Conservation (phyloP, 2,113 vertebrate species). For the Amia ocellicauda region DNA sequence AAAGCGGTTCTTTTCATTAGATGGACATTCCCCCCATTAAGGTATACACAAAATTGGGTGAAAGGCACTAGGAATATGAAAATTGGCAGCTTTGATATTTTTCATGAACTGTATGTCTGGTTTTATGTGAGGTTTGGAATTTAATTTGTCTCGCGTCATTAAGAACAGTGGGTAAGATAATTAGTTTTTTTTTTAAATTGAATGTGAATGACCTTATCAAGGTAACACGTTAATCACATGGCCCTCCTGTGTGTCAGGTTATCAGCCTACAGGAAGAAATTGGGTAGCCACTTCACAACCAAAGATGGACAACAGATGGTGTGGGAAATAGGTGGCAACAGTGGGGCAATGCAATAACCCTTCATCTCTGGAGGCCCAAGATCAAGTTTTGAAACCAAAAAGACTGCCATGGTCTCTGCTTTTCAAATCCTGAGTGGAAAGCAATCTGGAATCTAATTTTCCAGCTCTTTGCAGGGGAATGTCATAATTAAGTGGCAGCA, state of each 20-base stretch:
- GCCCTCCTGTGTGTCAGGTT: not conserved
- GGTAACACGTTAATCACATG: not conserved
- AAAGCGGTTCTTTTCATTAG: not conserved
- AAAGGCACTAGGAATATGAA: not conserved
- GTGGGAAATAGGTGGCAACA: no score
- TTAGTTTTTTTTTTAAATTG: not conserved
- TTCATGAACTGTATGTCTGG: not conserved
- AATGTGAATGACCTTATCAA: not conserved
- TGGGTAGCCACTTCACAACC: no score
- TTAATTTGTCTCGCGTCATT: not conserved
- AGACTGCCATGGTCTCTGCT: no score
- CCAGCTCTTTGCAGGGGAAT: no score
- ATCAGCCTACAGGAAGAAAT: no score
- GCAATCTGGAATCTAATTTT: no score
- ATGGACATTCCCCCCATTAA: not conserved
- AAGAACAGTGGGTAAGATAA: not conserved
- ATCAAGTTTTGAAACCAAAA: no score
- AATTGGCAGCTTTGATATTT: not conserved
- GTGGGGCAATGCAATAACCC: no score
- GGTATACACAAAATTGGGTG: not conserved
- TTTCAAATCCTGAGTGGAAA: no score
- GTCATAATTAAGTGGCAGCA: no score
- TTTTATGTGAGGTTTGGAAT: not conserved
- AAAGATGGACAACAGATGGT: no score
- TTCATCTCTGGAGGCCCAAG: no score